Base-by-base conservation (phyloP, 2,888 invertebrate species). In the Dendrolimus houi region DNA sequence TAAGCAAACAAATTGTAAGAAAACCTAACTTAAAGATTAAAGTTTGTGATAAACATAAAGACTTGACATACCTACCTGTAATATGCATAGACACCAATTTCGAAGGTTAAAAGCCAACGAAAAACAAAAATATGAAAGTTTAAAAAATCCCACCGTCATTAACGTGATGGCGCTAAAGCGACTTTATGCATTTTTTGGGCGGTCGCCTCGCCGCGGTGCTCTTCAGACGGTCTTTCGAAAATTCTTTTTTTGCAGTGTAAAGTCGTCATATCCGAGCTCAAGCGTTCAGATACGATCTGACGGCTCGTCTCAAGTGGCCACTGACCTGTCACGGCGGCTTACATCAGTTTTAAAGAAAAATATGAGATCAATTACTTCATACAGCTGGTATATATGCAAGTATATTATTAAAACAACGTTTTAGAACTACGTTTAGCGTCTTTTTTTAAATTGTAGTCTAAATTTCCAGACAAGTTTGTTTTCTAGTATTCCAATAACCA, bases 191-290 rank as follows among this genome's bases (percentile, higher is more conserved):
- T 80, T 83, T 83, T 79, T 83, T 77, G 70, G 77, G 77, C 74
- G 69, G 64, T 64, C 75, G 68, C 63, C 70, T 65, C 67, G 69
- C 64, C 71, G 70, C 75, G 63, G 62, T 59, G 70, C 80, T 75
- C 85, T 85, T 83, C 82, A 86, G 84, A 85, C 83, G 74, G 81
- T 81, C 84, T 81, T 81, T 70, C 73, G 72, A 72, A 67, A 59
- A 64, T 74, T 67, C 65, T 78, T 73, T 74, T 66, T 74, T 74
- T 84, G 85, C 85, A 85, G 78, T 75, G 77, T 79, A 79, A 83
- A 74, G 82, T 83, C 82, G 81, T 80, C 83, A 81, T 78, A 77
- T 74, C 72, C 72, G 70, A 67, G 73, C 65, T 59, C 68, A 58
- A 64, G 68, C 61, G 67, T 69, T 70, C 71, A 77, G 84, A 81